These are phyloP conservation scores for Nymphicus hollandicus DNA, from an alignment of 2,113 vertebrate genomes.

Conservation along the genomic window DNA sequence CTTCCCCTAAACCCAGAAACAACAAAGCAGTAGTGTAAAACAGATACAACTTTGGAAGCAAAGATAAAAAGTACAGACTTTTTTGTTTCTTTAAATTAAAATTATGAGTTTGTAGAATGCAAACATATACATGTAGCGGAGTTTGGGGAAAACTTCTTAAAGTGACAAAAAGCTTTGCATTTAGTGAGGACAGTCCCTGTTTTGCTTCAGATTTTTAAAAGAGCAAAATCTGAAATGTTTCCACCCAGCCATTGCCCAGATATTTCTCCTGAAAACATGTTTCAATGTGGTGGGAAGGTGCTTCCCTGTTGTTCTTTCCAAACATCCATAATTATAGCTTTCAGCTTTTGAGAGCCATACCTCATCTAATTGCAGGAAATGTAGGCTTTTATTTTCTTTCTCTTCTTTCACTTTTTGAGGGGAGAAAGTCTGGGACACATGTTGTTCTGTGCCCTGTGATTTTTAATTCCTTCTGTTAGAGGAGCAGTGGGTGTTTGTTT, in stretches of 20 bases:
- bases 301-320: background rate
- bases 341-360: slow-evolving; percentile 10
- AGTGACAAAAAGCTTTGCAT: background rate
- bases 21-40: background rate
- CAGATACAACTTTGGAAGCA: background rate
- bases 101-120: background rate
- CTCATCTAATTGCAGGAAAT: slow-evolving; percentile 50
- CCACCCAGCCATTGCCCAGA: background rate
- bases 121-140: background rate
- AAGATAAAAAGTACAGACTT: background rate
- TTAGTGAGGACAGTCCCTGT: background rate
- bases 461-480: background rate
- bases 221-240: background rate
- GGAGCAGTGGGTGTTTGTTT: slow-evolving; percentile 34
- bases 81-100: background rate
- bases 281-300: background rate
- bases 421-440: background rate
- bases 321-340: slow-evolving; percentile 49
- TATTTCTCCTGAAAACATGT: background rate
- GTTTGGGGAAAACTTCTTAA: background rate
- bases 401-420: background rate
- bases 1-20: background rate
- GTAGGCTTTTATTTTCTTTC: background rate
- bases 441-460: background rate
- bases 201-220: background rate